Percentiles rank a stretch among this genome's conserved stretches.
Conservation (phyloP, 2,888 invertebrate species). For the Furcula furcula region DNA sequence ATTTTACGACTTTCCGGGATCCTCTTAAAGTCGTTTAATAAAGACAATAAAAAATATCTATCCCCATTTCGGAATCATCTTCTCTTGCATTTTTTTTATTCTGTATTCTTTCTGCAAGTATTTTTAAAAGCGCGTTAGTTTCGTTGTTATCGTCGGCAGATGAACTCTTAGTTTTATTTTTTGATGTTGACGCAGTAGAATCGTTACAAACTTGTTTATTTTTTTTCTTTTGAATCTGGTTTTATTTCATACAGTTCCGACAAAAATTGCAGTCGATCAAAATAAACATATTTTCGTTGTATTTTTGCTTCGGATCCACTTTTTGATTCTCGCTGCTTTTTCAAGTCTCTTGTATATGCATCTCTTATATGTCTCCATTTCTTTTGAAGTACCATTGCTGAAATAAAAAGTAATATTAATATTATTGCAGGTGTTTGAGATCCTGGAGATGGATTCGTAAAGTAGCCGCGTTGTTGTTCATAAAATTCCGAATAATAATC, state of each 20-base stretch:
- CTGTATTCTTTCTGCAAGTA: constrained; percentile 8
- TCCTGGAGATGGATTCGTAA: constrained; percentile 11
- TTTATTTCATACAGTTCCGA: constrained; percentile 2
- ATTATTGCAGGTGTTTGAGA: constrained; percentile 8
- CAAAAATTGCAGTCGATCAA: constrained; percentile 4
- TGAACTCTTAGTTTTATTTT: constrained; percentile 10
- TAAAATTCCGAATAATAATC: constrained; percentile 12
- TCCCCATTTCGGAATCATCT: constrained; percentile 13
- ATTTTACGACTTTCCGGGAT: constrained; percentile 11
- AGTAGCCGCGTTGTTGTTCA: constrained; percentile 12
- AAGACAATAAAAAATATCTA: constrained; percentile 14
- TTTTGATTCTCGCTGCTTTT: constrained; percentile 8
- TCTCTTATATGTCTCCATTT: constrained; percentile 13
- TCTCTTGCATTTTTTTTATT: constrained; percentile 9
- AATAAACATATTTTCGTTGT: constrained; percentile 6
- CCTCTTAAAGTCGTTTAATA: constrained; percentile 10
- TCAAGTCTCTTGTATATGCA: constrained; percentile 7
- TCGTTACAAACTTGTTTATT: constrained; percentile 1
- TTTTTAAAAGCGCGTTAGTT: constrained; percentile 12
- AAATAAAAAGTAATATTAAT: constrained; percentile 7
- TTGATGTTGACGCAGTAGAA: constrained; percentile 8
- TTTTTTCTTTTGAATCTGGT: constrained; percentile 8
- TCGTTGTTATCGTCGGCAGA: constrained; percentile 7
- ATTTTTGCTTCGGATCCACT: constrained; percentile 12
- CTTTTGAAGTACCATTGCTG: constrained; percentile 12